These are phyloP conservation scores for Tragelaphus buxtoni DNA, from an alignment of 2,113 vertebrate genomes.

Conservation along the genomic window DNA sequence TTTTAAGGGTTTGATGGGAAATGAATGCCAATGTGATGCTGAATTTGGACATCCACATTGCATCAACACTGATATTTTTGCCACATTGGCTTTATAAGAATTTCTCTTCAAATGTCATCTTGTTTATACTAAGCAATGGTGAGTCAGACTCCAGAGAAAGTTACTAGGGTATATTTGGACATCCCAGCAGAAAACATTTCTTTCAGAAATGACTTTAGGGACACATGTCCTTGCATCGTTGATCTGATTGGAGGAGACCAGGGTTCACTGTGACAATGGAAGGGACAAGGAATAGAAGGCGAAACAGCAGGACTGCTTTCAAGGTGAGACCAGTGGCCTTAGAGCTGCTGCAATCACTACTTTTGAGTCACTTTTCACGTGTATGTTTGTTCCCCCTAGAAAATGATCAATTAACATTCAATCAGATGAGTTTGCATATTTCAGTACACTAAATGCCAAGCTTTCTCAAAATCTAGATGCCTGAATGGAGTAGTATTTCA, in stretches of 20 bases:
- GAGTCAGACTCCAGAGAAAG: constrained; percentile 38
- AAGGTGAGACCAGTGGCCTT: background rate
- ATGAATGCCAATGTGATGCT: constrained; percentile 46
- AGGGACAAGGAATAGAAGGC: constrained; percentile 60
- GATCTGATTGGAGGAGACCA: constrained; percentile 85
- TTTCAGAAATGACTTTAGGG: constrained; percentile 60
- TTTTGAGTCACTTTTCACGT: background rate
- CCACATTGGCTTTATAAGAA: constrained; percentile 48
- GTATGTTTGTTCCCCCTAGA: constrained; percentile 53
- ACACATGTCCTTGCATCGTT: constrained; percentile 67
- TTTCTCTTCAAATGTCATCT: constrained; percentile 25
- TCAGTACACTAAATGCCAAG: constrained; percentile 47
- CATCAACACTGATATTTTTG: constrained; percentile 36
- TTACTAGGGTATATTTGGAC: constrained; percentile 19
- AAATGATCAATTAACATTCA: constrained; percentile 42
- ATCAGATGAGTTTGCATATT: constrained; percentile 69
- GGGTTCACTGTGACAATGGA: constrained; percentile 91
- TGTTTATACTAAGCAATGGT: constrained; percentile 21
- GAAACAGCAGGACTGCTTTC: background rate
- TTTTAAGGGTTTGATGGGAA: constrained; percentile 61
- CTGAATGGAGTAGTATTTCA: constrained; percentile 46
- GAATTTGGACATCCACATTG: constrained; percentile 6
- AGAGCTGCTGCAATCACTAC: background rate
- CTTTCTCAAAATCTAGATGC: constrained; percentile 56
- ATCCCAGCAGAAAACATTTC: constrained; percentile 50